A percentile compares a stretch with the other conserved stretches of the same genome.
Evolutionary conservation across 2,888 invertebrate species (phyloP).

Genomic region (Idaea biselata): DNA sequence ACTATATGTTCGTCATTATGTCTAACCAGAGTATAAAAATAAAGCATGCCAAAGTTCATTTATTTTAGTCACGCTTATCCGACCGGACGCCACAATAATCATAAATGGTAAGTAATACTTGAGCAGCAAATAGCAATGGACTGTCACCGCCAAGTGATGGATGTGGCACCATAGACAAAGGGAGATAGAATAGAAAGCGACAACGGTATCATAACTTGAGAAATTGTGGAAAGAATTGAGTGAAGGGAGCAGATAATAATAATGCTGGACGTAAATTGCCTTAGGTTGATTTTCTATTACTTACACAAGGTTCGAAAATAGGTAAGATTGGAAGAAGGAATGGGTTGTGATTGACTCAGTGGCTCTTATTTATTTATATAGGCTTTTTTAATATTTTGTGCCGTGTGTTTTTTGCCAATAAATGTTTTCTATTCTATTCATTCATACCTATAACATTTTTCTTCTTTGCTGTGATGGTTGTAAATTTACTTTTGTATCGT

Average conservation of each 20-base stretch:
- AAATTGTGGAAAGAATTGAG: not conserved
- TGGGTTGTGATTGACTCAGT: not conserved
- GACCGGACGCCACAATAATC: constrained; percentile 29
- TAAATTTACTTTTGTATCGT: not conserved
- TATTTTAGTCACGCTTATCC: constrained; percentile 39
- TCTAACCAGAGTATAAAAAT: not conserved
- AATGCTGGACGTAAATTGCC: not conserved
- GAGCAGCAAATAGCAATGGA: constrained; percentile 38
- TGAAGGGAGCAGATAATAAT: not conserved
- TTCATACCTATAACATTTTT: too few relatives aligned
- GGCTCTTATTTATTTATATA: too few relatives aligned
- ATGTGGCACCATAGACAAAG: constrained; percentile 40
- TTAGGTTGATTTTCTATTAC: not conserved
- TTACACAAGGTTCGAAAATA: not conserved
- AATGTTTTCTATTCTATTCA: too few relatives aligned
- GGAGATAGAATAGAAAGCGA: constrained; percentile 30
- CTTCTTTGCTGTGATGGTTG: not conserved
- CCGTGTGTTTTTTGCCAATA: too few relatives aligned
- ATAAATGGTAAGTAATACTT: constrained; percentile 36
- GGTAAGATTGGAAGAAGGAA: not conserved
- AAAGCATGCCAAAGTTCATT: constrained; percentile 14
- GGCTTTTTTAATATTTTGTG: too few relatives aligned
- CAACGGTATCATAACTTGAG: constrained; percentile 15
- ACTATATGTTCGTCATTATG: too few relatives aligned
- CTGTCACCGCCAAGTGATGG: constrained; percentile 50